Evolutionary conservation across 2,888 invertebrate species (phyloP).

Genomic region (Rhorus exstirpatorius): DNA sequence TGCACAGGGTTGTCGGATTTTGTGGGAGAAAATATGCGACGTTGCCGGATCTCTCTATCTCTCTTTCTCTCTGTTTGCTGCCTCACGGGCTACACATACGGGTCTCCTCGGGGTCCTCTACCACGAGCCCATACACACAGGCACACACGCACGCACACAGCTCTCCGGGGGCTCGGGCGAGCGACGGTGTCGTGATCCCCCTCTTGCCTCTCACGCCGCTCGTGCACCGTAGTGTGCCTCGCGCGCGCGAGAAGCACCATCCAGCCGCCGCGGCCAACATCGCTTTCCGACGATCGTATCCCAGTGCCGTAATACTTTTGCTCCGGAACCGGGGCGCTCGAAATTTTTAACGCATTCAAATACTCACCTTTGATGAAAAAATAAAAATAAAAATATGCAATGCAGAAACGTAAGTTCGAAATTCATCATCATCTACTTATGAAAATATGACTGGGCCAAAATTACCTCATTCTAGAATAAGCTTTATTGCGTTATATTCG

Average conservation of each 20-base stretch:
- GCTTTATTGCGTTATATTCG: no score
- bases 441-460: no score
- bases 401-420: no score
- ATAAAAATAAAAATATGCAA: background rate
- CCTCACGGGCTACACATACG: slow-evolving; percentile 31
- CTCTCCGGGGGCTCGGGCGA: slow-evolving; percentile 66
- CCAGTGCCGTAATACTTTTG: slow-evolving; percentile 55
- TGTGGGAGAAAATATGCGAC: slow-evolving; percentile 67
- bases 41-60: slow-evolving; percentile 75
- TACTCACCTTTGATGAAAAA: background rate
- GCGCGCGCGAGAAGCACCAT: slow-evolving; percentile 65
- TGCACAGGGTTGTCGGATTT: slow-evolving; percentile 67
- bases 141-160: background rate
- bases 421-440: no score
- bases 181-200: slow-evolving; percentile 61
- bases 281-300: slow-evolving; percentile 49
- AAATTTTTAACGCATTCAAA: background rate
- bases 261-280: slow-evolving; percentile 58
- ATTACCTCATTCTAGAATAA: no score
- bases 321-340: background rate
- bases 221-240: slow-evolving; percentile 52
- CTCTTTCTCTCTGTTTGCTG: slow-evolving; percentile 1
- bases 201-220: slow-evolving; percentile 32
- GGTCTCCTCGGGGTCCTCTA: slow-evolving; percentile 9
- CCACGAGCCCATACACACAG: slow-evolving; percentile 48